Base-by-base conservation (phyloP, 2,113 vertebrate species). In the Manacus vitellinus region DNA sequence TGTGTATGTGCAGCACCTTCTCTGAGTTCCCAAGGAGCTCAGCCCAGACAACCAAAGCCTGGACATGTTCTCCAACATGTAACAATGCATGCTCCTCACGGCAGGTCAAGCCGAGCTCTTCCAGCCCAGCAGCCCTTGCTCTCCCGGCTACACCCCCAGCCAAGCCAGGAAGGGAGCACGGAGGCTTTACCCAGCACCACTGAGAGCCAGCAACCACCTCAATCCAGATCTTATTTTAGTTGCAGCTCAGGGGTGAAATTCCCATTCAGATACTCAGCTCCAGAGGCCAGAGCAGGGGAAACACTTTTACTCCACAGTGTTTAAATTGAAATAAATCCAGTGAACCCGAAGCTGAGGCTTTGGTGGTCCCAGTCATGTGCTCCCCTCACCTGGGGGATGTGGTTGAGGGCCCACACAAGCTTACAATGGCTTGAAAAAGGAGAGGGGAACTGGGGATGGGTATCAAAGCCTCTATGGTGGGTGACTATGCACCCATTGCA, bases 211-310 rank as follows among this genome's bases (percentile, higher is more conserved):
- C 1, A 2, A 73, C 68, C 88, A 89, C 88, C 85, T 93, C 46
- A 3, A 82, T 89, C 89, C 96, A 91, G 84, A 70, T 94, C 94
- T 96, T 79, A 92, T 68, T 96, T 95, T 95, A 95, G 93, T 65
- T 92, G 74, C 80, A 92, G 76, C 94, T 95, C 81, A 67, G 80
- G 73, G 33, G 58, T 88, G 78, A 95, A 92, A 85, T 88, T 94
- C 85, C 49, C 39, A 0, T 76, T 91, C 77, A 84, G 73, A 91
- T 56, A 55, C n/a, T 96, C 77, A 95, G 89, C 84, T 94, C 46
- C 84, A 89, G 92, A 93, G 94, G 95, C 95, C 95, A 91, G 79
- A 88, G 84, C 6, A 2, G 89, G 95, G 94, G 72, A 94, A 93
- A 91, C 77, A 39, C 63, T 85, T 91, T 71, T 85, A 76, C 70